These are phyloP conservation scores for Stratiomys singularior DNA, from an alignment of 2,888 invertebrate species.

Conservation along the genomic window DNA sequence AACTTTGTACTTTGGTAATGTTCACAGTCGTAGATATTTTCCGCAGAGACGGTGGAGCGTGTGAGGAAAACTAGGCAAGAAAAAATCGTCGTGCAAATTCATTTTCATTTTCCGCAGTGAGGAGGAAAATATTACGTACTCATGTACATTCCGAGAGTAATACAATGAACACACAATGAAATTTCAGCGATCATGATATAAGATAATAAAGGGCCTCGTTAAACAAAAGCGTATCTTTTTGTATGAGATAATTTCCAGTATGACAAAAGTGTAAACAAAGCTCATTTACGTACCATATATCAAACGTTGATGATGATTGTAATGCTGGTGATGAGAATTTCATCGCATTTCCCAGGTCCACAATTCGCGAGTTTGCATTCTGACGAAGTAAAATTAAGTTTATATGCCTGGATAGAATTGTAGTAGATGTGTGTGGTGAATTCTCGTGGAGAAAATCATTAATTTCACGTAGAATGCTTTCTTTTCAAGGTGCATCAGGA, in stretches of 20 bases:
- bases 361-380: not conserved
- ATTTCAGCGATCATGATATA: slow-evolving; percentile 26
- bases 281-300: slow-evolving; percentile 39
- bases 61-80: not conserved
- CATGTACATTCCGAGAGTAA: not conserved
- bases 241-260: slow-evolving; percentile 29
- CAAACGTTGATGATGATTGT: slow-evolving; percentile 37
- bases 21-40: slow-evolving; percentile 8
- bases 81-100: slow-evolving; percentile 9
- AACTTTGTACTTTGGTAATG: slow-evolving; percentile 16
- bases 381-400: not conserved
- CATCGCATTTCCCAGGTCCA: not conserved
- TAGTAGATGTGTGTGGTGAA: not conserved
- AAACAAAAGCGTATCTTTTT: slow-evolving; percentile 40
- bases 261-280: slow-evolving; percentile 36
- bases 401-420: not conserved
- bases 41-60: too few species aligned
- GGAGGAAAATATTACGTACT: not conserved
- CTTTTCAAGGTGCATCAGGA: not conserved
- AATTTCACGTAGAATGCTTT: not conserved
- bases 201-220: slow-evolving; percentile 39
- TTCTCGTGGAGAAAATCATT: not conserved
- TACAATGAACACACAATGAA: slow-evolving; percentile 15
- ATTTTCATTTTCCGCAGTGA: slow-evolving; percentile 20
- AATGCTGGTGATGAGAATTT: slow-evolving; percentile 30